Evolutionary conservation across 2,888 invertebrate genomes (phyloP), one percentile per base, ranked within the genome.

Genomic region (Stegophylla sp.): DNA sequence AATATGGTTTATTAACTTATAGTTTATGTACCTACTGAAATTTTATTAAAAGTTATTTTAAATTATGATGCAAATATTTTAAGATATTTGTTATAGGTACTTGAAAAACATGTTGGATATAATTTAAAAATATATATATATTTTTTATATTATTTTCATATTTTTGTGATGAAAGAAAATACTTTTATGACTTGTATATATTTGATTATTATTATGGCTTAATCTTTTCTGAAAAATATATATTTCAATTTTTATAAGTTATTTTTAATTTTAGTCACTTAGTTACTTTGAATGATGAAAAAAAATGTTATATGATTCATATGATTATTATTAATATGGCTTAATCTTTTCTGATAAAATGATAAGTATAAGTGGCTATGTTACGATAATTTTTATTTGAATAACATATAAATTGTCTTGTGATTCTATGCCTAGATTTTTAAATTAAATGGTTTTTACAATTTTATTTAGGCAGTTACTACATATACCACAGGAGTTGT

Each of bases 401-500:
- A 20, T n/a, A 7, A n/a, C 3, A 48, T 9, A 26, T 13, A 26
- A 9, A n/a, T 17, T 45, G 0, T 51, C 9, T 12, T 41, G 20
- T n/a, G n/a, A n/a, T n/a, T n/a, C n/a, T n/a, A n/a, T n/a, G n/a
- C n/a, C n/a, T 34, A 5, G 7, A 34, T 34, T 34, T 20, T 59
- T 43, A 45, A 15, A 1, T 43, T 45, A 41, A 15, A 41, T 13
- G 0, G 56, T 45, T 9, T 61, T 1, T 23, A 43, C 26, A 13
- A 41, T 12, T 41, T 28, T 9, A n/a, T 48, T 41, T 26, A 79
- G 79, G 79, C 79, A n/a, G 79, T 79, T 79, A 71, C 79, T 41
- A 71, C 79, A 5, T 79, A 79, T 26, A 79, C 79, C 7, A 79
- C 79, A 10, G 79, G 79, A 61, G 79, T 79, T 51, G 69, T 79